Evolutionary conservation across 2,888 invertebrate species (phyloP), one percentile per base, ranked within the genome.

Genomic region (Crossocerus cetratus): DNA sequence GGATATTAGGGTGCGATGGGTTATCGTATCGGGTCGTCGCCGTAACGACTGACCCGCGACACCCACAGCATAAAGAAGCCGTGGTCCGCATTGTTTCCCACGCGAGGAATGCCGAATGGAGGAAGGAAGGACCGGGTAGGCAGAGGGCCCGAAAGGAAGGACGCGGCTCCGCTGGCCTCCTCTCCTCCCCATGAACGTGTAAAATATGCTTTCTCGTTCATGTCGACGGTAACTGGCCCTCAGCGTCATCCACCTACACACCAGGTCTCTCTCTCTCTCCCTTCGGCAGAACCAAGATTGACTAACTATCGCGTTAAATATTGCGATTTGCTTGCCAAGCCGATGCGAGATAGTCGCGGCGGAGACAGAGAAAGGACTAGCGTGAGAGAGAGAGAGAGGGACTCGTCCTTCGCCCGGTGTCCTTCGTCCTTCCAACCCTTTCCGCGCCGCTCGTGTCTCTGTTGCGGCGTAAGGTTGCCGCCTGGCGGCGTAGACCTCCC

Each of bases 1-100:
- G n/a, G 16, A 49, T 49, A 49, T 16, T 16, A 49, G 32, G 32
- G n/a, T 16, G 49, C 49, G 49, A 49, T 49, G n/a, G 49, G 16
- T 16, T 49, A 49, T 49, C 49, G 72, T 70, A 77, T 72, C 65
- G 77, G 75, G 62, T 72, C 78, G 74, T 76, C 76, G 72, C 74
- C 74, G 78, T 80, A 82, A 83, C 81, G 78, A 80, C 80, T 73
- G 81, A 86, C 86, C 83, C 86, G 83, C 86, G 82, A 86, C 85
- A 86, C 84, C 83, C 84, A 79, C 75, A 69, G 83, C 84, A 87
- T 86, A 86, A 88, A 88, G 88, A 87, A 87, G 86, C 85, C 83
- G 80, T 65, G 81, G 82, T 75, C 87, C 82, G 83, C 88, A 88
- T 88, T 88, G 88, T 88, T 88, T 88, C 88, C 88, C 88, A 88